Evolutionary conservation across 2,797 vertebrate species (phyloP), one percentile per base, ranked within the genome.

Genomic region (Nannoperca australis): DNA sequence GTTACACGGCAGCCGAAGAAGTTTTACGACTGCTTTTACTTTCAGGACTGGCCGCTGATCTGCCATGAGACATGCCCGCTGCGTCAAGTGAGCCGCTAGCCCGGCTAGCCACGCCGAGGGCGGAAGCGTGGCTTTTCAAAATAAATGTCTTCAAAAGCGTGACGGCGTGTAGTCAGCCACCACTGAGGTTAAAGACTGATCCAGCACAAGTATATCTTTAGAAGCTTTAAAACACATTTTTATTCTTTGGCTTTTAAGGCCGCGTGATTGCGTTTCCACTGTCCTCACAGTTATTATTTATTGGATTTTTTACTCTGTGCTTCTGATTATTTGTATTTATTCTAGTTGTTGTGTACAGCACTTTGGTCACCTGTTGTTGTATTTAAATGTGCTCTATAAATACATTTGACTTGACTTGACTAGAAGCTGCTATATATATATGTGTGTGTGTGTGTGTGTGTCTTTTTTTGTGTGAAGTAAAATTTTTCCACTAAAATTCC

Each of bases 61-160:
- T 87, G 91, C 92, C 91, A 91, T 92, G 89, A 93, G 90, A 88
- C 96, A 92, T 93, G 92, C 78, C 87, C 17, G 47, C 64, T 58
- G 50, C 68, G 84, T 89, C 78, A 88, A 85, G 82, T n/a, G 2
- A 49, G 14, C 59, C 4, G 60, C 10, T 24, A 81, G 73, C 77
- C 7, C 3, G 42, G 59, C 69, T 2, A 22, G 54, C 49, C 15
- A 27, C 42, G 69, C 5, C 3, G 0, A 59, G 0, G 34, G 82
- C 82, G 88, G 89, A 92, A 85, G 47, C 7, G 0, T 0, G 5
- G 1, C 1, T 3, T 14, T 89, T 81, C 82, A 90, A 73, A 91
- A 86, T 90, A 92, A 93, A 81, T 85, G 68, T 64, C 45, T 38
- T 24, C 14, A 27, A 44, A 22, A 18, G 45, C 7, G 4, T 13